Evolutionary conservation across 2,113 vertebrate species (phyloP).

Genomic region (Colinus virginianus): DNA sequence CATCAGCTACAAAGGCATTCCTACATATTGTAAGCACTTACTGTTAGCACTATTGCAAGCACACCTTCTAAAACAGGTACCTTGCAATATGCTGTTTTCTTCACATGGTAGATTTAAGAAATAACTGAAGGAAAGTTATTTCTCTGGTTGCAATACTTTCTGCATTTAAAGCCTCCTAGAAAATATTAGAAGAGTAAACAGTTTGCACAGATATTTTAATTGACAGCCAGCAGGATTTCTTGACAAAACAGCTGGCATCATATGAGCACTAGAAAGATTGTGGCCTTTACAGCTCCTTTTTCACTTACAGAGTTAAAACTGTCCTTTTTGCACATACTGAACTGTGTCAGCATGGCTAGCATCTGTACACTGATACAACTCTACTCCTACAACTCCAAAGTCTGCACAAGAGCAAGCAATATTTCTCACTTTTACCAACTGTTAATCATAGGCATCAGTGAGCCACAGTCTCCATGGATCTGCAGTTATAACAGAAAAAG

Average conservation of each 20-base stretch:
- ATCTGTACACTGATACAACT: not conserved
- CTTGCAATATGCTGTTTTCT: not conserved
- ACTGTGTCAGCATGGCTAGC: not conserved
- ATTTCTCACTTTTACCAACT: not conserved
- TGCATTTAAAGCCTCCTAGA: not conserved
- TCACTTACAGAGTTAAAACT: not conserved
- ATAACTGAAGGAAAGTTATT: not conserved
- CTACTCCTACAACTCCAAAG: not conserved
- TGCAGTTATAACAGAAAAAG: not conserved
- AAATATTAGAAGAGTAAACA: not conserved
- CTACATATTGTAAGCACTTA: not conserved
- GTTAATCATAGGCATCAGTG: not conserved
- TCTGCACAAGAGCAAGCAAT: not conserved
- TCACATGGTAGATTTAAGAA: not conserved
- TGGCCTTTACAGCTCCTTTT: not conserved
- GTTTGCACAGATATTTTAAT: not conserved
- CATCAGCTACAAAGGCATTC: not conserved
- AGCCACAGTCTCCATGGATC: not conserved
- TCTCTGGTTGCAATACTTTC: not conserved
- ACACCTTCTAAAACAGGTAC: not conserved
- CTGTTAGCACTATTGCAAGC: no score
- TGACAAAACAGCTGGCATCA: not conserved
- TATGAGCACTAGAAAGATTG: not conserved
- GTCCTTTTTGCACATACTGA: not conserved
- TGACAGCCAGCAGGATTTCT: not conserved